Evolutionary conservation across 2,797 vertebrate species (phyloP).

Genomic region (Cryptoblepharus egeriae): DNA sequence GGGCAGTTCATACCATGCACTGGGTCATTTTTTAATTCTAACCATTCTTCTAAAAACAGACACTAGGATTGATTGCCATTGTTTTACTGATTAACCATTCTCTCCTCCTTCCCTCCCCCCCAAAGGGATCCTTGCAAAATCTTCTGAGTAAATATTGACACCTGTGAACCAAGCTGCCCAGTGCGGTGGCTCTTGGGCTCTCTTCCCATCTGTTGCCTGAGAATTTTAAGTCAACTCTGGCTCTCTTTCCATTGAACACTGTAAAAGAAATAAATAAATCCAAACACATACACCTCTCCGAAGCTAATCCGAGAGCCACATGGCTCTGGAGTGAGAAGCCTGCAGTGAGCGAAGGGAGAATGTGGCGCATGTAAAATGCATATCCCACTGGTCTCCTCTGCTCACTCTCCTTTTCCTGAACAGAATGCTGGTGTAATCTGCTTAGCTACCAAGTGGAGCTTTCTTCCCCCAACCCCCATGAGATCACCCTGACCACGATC

Average conservation of each 20-base stretch:
- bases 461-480: conserved; percentile 81
- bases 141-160: conserved; percentile 87
- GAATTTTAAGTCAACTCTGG: conserved; percentile 82
- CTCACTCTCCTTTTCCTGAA: conserved; percentile 85
- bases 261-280: conserved; percentile 71
- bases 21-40: conserved; percentile 72
- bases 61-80: conserved; percentile 78
- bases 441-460: conserved; percentile 88
- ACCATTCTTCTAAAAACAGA: conserved; percentile 71
- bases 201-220: conserved; percentile 86
- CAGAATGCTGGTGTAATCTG: conserved; percentile 92
- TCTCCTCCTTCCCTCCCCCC: conserved; percentile 67
- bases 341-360: conserved; percentile 76
- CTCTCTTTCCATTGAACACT: conserved; percentile 80
- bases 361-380: conserved; percentile 79
- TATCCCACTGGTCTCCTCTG: conserved; percentile 78
- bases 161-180: conserved; percentile 83
- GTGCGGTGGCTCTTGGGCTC: conserved; percentile 77
- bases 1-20: conserved; percentile 63
- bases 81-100: conserved; percentile 81
- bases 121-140: conserved; percentile 75
- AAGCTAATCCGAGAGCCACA: conserved; percentile 83
- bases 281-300: conserved; percentile 63
- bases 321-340: conserved; percentile 67
- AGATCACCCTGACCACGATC: conserved; percentile 85